These are phyloP conservation scores for Mythimna impura DNA, from an alignment of 2,888 invertebrate genomes.

Conservation along the genomic window DNA sequence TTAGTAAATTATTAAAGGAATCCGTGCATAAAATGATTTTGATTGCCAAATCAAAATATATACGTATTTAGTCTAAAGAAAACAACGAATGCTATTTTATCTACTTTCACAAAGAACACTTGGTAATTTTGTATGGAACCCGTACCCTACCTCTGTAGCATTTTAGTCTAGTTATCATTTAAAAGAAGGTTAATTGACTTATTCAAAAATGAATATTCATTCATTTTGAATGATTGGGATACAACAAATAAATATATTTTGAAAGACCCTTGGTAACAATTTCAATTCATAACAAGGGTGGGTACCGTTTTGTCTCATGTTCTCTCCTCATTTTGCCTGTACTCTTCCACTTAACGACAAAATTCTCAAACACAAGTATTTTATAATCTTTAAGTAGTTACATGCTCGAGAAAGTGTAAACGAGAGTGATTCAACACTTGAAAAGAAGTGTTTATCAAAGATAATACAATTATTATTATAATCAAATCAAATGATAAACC, in stretches of 20 bases:
- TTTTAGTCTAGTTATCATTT: too few species aligned
- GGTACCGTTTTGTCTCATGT: too few species aligned
- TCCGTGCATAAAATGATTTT: neutral
- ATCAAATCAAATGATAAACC: neutral
- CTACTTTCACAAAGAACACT: neutral
- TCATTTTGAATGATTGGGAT: too few species aligned
- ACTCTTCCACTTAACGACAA: neutral
- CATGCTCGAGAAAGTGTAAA: conserved; percentile 7
- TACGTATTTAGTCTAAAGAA: neutral
- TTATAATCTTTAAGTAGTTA: conserved; percentile 1
- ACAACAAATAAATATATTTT: too few species aligned
- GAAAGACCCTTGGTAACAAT: too few species aligned
- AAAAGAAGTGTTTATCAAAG: conserved; percentile 26
- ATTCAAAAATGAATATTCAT: too few species aligned
- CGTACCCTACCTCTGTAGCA: too few species aligned
- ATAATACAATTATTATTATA: conserved; percentile 10
- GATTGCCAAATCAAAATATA: neutral
- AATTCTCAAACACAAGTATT: conserved; percentile 18
- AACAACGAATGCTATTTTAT: neutral
- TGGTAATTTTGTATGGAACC: too few species aligned
- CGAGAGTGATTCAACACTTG: conserved; percentile 10
- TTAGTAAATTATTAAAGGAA: conserved; percentile 4
- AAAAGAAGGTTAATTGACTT: too few species aligned
- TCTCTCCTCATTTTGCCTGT: neutral
- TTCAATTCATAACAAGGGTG: too few species aligned